A percentile compares a stretch with the other conserved stretches of the same genome.
These are phyloP conservation scores for Cerastoderma edule DNA, from an alignment of 2,888 invertebrate genomes.

Conservation along the genomic window DNA sequence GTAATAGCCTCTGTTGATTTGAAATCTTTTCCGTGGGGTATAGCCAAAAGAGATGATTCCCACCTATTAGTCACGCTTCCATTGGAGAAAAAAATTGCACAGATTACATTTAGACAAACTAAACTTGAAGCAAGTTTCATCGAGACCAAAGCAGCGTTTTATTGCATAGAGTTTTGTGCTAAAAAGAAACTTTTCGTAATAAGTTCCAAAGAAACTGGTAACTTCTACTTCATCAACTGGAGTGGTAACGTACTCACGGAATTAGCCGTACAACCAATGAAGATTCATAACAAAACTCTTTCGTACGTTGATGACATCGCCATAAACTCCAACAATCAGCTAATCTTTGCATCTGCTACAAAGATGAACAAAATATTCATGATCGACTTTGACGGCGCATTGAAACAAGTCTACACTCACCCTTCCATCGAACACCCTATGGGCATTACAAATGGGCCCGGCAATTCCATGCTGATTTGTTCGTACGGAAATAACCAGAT, in stretches of 20 bases:
- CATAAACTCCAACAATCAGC: not conserved
- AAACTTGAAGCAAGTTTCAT: not conserved
- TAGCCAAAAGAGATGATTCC: not conserved
- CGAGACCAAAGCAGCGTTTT: not conserved
- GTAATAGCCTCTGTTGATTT: not conserved
- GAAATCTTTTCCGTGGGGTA: not conserved
- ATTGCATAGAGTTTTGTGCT: not conserved
- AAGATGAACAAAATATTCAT: not conserved
- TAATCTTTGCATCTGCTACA: conserved; percentile 1
- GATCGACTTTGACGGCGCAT: not conserved
- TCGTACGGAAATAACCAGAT: not conserved
- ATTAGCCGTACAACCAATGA: not conserved
- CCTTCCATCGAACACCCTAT: not conserved
- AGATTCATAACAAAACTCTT: not conserved
- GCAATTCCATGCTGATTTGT: not conserved
- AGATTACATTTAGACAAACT: not conserved
- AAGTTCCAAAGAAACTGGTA: not conserved
- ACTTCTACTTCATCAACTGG: not conserved
- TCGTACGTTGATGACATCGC: not conserved
- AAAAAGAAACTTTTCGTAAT: not conserved
- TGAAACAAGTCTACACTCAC: not conserved
- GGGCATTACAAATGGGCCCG: not conserved
- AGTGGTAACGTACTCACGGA: not conserved
- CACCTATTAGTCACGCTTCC: not conserved
- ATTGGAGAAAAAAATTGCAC: not conserved